phyloP scores from a whole-genome alignment of 2,797 vertebrate species.

The Momotus momota region DNA sequence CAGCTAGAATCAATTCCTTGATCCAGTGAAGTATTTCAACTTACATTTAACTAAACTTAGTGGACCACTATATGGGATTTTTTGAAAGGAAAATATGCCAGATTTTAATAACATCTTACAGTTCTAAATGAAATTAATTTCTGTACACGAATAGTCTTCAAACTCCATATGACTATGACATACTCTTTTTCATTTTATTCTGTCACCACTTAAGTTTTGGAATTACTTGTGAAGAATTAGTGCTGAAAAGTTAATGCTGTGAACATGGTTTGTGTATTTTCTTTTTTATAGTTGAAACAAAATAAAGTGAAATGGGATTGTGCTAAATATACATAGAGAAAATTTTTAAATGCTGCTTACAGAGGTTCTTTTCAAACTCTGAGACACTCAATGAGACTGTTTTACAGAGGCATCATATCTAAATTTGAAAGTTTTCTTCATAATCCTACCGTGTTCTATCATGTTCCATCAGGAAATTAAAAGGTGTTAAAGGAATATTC shows the following conservation, averaged over 20 bases:
- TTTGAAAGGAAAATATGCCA: background rate
- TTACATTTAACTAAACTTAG: background rate
- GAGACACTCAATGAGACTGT: background rate
- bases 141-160: background rate
- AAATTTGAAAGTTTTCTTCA: background rate
- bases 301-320: background rate
- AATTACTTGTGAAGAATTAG: background rate
- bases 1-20: background rate
- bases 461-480: background rate
- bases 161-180: background rate
- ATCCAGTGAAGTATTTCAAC: background rate
- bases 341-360: background rate
- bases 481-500: background rate
- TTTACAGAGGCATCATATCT: background rate
- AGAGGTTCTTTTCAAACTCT: background rate
- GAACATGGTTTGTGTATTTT: background rate
- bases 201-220: background rate
- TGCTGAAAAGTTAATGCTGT: background rate
- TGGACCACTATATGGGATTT: background rate
- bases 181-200: background rate
- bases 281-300: background rate
- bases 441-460: background rate
- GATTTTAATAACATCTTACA: background rate
- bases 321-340: background rate
- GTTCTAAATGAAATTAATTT: background rate